Base-by-base conservation (phyloP, 2,888 invertebrate species). In the Argyresthia goedartella region DNA sequence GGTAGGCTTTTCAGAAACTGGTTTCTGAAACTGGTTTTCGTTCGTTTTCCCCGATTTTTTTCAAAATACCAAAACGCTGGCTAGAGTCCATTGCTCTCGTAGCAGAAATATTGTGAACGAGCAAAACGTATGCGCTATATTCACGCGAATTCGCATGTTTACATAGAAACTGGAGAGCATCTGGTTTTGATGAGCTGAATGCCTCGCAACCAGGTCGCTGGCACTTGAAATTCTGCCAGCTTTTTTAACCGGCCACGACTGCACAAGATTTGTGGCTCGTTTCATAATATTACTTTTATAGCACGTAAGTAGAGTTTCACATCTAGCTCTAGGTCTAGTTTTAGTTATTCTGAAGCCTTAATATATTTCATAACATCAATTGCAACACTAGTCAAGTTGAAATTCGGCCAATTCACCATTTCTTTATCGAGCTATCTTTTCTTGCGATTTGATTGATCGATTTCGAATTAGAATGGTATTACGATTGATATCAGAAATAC, bases 141-240 rank as follows among this genome's bases (percentile, higher is more conserved):
- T 48, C 13, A 35, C 60, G 63, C 61, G 64, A 71, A 69, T 71
- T 65, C 62, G 64, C 66, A 60, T 77, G 74, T 81, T 80, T 81
- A 76, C 75, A 71, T 71, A 73, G 73, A 36, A 68, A 70, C 73
- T 73, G 61, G 64, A 73, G 66, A 81, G 74, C 82, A 82, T 82
- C 82, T 84, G 85, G 73, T 77, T 79, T 75, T 82, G 81, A 86
- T 81, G 80, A 78, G 78, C 82, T 80, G 79, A 84, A 85, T 81
- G 81, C 74, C 81, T 76, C 71, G 71, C 72, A 80, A 81, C 79
- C 76, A 78, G 80, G 81, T 81, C 81, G 76, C 75, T 69, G 71
- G 73, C 76, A 76, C 76, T 86, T 84, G 84, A 84, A 81, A 74
- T 71, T 78, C 76, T 85, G 84, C 84, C 85, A 86, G 81, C 73